These are phyloP conservation scores for Stigmatopora argus DNA, from an alignment of 2,113 vertebrate genomes.

Conservation along the genomic window DNA sequence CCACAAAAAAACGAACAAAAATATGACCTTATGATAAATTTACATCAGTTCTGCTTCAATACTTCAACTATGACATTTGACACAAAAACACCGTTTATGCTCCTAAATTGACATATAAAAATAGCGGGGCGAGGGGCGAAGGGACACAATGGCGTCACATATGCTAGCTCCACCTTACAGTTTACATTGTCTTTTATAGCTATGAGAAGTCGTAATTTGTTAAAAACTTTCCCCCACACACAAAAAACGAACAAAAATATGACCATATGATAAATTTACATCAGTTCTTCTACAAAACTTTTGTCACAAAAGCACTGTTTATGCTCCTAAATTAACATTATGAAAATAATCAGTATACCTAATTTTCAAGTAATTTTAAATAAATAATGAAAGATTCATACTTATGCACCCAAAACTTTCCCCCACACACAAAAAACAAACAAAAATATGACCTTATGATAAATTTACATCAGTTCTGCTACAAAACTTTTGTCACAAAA, in stretches of 20 bases:
- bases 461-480: not conserved
- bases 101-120: too few relatives aligned
- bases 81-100: too few relatives aligned
- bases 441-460: not conserved
- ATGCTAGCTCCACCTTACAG: conserved; percentile 52
- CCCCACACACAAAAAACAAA: too few relatives aligned
- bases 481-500: too few relatives aligned
- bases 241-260: not conserved
- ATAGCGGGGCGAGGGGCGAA: conserved; percentile 72
- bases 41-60: not conserved
- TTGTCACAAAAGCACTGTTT: not conserved
- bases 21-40: not conserved
- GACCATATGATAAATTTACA: not conserved
- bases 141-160: not conserved
- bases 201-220: not conserved
- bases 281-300: not conserved
- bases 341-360: too few relatives aligned
- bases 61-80: too few relatives aligned
- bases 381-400: too few relatives aligned
- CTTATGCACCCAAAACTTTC: too few relatives aligned
- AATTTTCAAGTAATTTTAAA: too few relatives aligned
- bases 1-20: not conserved
- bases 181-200: conserved; percentile 76
- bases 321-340: too few relatives aligned
- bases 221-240: not conserved